Evolutionary conservation across 1,140 invertebrate genomes (phyloP), one percentile per base, ranked within the genome.

Genomic region (Eurosta solidaginis): DNA sequence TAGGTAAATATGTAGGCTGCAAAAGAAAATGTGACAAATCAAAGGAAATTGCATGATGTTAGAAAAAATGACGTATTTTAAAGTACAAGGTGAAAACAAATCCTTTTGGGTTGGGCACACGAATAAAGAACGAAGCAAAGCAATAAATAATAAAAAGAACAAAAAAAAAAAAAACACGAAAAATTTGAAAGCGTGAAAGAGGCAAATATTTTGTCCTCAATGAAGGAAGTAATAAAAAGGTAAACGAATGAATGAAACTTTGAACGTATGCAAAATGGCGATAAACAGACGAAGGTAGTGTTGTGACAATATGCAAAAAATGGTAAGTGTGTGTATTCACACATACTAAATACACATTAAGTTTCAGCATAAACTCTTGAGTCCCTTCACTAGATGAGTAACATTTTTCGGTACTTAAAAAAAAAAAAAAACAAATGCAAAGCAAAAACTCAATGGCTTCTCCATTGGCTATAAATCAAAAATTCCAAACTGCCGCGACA

Each of bases 391-490:
- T n/a, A 1, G 45, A 47, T 47, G 45, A 47, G 45, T 47, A 17
- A 47, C 45, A 47, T 47, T 47, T 47, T 47, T 47, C 4, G 45
- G 27, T 54, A 20, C 50, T 54, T 20, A 27, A 27, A 14, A 25
- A 14, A 54, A 27, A 68, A 10, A n/a, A 63, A 2, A 36, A 40
- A 6, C n/a, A 17, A 20, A 29, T 10, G 59, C 33, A 22, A 4
- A 5, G 59, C 59, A n/a, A n/a, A n/a, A n/a, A n/a, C n/a, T n/a
- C n/a, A n/a, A n/a, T n/a, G n/a, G 33, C 33, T 33, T 22, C 33
- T 40, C 33, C 59, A 68, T 68, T 68, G 59, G 59, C 59, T 68
- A 68, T 68, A 68, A 68, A 68, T 68, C 59, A 68, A 68, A 68
- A 68, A 68, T 68, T 68, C 59, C 33, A 40, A 68, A 68, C 29